Conservation (phyloP, 1,140 invertebrate species). For the Philotrypesis tridentata region DNA sequence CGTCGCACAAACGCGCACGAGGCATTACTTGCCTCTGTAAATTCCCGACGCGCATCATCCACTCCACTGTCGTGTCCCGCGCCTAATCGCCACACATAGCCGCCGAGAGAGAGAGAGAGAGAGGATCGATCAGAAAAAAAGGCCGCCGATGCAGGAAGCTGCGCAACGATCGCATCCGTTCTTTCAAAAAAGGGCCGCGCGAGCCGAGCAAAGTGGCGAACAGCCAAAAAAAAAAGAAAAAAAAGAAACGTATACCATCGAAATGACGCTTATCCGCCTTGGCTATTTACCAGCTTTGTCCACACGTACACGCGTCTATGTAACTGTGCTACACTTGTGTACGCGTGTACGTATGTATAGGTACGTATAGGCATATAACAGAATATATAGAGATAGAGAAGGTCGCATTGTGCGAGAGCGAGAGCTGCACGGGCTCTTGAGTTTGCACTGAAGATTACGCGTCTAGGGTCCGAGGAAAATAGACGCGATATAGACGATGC, state of each 20-base stretch:
- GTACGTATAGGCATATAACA: too few species aligned
- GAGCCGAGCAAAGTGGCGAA: constrained; percentile 25
- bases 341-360: too few species aligned
- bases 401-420: background rate
- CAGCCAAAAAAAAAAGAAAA: background rate
- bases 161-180: constrained; percentile 26
- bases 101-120: too few species aligned
- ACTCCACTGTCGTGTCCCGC: background rate
- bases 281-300: background rate
- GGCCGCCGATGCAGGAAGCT: constrained; percentile 17
- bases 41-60: background rate
- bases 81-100: background rate
- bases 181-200: background rate
- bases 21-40: background rate
- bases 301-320: background rate
- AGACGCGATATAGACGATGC: background rate
- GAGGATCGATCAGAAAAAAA: background rate
- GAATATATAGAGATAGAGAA: background rate
- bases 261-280: constrained; percentile 7
- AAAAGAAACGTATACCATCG: too few species aligned
- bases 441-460: constrained; percentile 55
- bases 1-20: background rate
- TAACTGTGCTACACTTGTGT: background rate
- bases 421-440: constrained; percentile 52
- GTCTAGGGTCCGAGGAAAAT: constrained; percentile 9